phyloP scores from a whole-genome alignment of 2,113 vertebrate genomes.

The Gymnorhina tibicen region DNA sequence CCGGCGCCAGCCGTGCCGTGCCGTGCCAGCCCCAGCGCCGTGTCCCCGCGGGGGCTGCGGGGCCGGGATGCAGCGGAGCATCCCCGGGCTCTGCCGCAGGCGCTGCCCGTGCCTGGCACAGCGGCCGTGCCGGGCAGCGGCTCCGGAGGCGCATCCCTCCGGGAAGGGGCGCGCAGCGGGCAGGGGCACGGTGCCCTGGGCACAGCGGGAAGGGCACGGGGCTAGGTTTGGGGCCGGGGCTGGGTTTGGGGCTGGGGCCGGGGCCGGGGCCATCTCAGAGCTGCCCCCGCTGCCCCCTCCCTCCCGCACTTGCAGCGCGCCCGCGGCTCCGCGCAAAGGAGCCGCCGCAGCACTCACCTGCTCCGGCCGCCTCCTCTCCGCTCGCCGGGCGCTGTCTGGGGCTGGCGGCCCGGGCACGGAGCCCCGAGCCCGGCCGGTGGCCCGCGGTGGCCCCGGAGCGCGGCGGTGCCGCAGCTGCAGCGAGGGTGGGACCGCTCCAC shows the following conservation, averaged over 20 bases:
- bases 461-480: neutral
- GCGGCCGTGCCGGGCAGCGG: no score
- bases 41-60: no score
- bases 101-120: no score
- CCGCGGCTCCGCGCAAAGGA: neutral
- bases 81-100: no score
- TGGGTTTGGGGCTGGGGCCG: neutral
- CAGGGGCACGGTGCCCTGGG: no score
- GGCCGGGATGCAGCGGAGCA: no score
- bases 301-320: neutral
- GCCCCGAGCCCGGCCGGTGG: neutral
- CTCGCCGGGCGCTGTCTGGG: neutral
- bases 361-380: neutral
- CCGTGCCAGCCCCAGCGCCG: neutral
- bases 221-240: no score
- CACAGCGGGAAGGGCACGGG: neutral
- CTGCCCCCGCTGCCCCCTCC: neutral
- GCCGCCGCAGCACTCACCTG: slow-evolving; percentile 5
- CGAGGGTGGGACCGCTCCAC: neutral
- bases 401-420: neutral
- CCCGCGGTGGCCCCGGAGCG: neutral
- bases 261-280: neutral
- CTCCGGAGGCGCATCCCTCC: no score
- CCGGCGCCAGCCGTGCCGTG: no score
- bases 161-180: no score